Evolutionary conservation across 2,113 vertebrate genomes (phyloP).

Genomic region (Prietella phreatophila): DNA sequence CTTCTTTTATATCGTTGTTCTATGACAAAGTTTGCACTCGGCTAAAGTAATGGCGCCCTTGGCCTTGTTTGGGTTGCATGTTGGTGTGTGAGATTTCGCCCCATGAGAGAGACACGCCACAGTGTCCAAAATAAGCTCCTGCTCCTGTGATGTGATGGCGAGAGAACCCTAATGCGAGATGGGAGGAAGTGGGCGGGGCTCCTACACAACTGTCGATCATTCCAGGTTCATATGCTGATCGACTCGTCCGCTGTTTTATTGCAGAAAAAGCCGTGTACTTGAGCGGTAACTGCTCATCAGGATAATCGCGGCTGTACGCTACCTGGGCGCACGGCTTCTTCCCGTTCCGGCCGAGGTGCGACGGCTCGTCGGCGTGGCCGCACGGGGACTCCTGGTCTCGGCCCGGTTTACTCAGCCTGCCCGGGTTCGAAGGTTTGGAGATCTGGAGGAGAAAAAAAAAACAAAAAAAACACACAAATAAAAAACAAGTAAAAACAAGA

Average conservation of each 20-base stretch:
- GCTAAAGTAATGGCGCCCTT: not conserved
- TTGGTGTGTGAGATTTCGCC: not conserved
- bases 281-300: too few species aligned
- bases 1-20: not conserved
- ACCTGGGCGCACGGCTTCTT: slow-evolving; percentile 76
- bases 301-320: too few species aligned
- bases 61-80: not conserved
- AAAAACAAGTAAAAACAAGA: not conserved
- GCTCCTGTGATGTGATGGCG: not conserved
- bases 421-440: slow-evolving; percentile 85
- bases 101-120: too few species aligned
- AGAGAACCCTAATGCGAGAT: not conserved
- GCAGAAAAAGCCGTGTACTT: too few species aligned
- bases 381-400: slow-evolving; percentile 70
- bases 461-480: slow-evolving; percentile 3
- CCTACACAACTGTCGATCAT: not conserved
- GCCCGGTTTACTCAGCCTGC: slow-evolving; percentile 77
- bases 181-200: not conserved
- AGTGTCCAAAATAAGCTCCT: not conserved
- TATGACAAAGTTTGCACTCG: not conserved
- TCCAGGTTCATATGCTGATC: not conserved
- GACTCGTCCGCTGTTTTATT: too few species aligned
- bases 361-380: slow-evolving; percentile 64
- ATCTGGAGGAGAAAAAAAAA: slow-evolving; percentile 69
- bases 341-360: slow-evolving; percentile 69